These are phyloP conservation scores for Rallus crepitans DNA, from an alignment of 2,797 vertebrate species.

Conservation along the genomic window DNA sequence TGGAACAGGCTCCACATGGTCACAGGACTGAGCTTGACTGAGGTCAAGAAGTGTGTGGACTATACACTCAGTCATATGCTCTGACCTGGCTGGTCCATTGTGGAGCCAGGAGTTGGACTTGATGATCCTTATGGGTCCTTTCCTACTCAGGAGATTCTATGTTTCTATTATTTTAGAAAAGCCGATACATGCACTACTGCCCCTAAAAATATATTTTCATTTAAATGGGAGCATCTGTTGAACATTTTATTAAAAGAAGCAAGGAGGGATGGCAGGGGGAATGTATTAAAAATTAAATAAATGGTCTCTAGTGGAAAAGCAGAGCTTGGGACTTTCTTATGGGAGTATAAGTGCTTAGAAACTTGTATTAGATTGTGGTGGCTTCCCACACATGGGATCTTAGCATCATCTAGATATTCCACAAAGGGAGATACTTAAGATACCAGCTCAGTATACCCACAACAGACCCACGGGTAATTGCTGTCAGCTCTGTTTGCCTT, in stretches of 20 bases:
- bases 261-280: not conserved
- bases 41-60: too few species aligned
- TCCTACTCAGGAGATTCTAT: too few species aligned
- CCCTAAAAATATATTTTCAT: not conserved
- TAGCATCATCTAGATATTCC: not conserved
- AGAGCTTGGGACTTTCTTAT: not conserved
- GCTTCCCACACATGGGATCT: not conserved
- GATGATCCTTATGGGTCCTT: too few species aligned
- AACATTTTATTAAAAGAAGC: not conserved
- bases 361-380: not conserved
- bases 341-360: not conserved
- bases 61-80: too few species aligned
- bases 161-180: not conserved
- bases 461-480: not conserved
- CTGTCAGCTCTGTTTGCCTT: not conserved
- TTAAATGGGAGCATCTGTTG: not conserved
- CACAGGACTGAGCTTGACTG: too few species aligned
- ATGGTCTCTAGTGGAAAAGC: not conserved
- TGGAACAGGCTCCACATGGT: too few species aligned
- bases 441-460: not conserved
- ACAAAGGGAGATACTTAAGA: not conserved
- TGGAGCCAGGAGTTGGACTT: too few species aligned
- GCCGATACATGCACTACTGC: not conserved
- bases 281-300: not conserved
- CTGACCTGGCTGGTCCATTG: too few species aligned